These are phyloP conservation scores for Periplaneta americana DNA, from an alignment of 1,140 invertebrate species.

Conservation along the genomic window DNA sequence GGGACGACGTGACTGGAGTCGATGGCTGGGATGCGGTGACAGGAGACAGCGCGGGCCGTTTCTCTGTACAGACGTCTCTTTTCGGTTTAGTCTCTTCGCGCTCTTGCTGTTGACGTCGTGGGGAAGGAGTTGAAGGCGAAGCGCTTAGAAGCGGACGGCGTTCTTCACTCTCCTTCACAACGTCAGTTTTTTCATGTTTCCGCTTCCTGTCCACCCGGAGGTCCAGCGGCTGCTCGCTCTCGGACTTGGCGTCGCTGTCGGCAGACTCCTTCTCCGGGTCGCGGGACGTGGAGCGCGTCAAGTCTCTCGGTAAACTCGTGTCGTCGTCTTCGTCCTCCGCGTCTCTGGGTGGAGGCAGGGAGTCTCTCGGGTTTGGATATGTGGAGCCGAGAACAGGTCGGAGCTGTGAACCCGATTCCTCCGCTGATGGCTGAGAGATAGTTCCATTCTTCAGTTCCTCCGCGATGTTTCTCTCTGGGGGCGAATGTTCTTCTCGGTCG, in stretches of 20 bases:
- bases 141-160: neutral
- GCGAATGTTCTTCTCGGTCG: constrained; percentile 27
- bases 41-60: neutral
- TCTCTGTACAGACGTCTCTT: neutral
- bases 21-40: neutral
- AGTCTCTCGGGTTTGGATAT: constrained; percentile 5
- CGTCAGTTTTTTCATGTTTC: constrained; percentile 23
- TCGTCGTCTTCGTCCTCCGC: constrained; percentile 16
- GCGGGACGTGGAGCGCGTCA: neutral
- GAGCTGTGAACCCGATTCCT: constrained; percentile 55
- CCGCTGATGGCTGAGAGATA: constrained; percentile 55
- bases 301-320: constrained; percentile 5
- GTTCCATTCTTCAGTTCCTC: neutral
- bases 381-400: constrained; percentile 35
- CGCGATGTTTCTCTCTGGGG: constrained; percentile 24
- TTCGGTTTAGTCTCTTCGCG: neutral
- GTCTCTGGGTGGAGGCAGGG: neutral
- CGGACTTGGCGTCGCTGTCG: constrained; percentile 23
- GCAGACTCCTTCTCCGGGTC: constrained; percentile 16
- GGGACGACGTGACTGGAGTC: neutral
- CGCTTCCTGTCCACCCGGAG: constrained; percentile 52
- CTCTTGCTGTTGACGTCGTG: too few species aligned
- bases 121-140: neutral
- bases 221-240: constrained; percentile 63
- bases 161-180: neutral